These are phyloP conservation scores for Heterotis niloticus DNA, from an alignment of 2,113 vertebrate genomes.

Conservation along the genomic window DNA sequence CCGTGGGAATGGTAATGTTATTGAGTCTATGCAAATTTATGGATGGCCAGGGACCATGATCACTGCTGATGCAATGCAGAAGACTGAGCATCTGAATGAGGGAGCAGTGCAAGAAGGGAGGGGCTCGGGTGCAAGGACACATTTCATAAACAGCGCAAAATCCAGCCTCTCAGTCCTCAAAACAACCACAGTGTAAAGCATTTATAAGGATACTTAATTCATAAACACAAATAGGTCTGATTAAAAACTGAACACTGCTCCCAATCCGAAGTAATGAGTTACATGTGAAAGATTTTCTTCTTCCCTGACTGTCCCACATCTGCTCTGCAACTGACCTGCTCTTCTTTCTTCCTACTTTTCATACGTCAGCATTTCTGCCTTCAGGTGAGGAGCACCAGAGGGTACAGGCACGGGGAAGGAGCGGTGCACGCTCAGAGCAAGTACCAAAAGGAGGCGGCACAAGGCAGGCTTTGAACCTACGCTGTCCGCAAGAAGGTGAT, in stretches of 20 bases:
- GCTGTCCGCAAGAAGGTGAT: background rate
- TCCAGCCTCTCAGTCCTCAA: background rate
- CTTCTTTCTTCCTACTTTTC: background rate
- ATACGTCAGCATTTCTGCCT: background rate
- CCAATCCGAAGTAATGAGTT: background rate
- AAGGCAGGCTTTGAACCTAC: background rate
- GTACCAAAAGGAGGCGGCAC: background rate
- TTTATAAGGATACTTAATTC: constrained; percentile 3
- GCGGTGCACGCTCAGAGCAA: background rate
- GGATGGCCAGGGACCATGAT: background rate
- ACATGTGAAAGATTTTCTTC: background rate
- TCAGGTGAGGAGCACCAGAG: background rate
- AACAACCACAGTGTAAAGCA: background rate
- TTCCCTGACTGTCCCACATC: background rate
- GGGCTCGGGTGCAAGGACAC: too few species aligned
- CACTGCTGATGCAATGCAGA: background rate
- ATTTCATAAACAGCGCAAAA: too few species aligned
- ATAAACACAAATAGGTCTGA: constrained; percentile 1
- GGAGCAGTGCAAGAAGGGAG: background rate
- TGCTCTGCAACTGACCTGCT: background rate
- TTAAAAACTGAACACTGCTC: constrained; percentile 10
- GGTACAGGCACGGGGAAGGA: background rate
- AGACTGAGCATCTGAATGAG: background rate
- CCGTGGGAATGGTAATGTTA: background rate
- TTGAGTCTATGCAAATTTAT: constrained; percentile 2